Percentiles rank a stretch among this genome's conserved stretches.
Conservation (phyloP, 2,888 invertebrate genomes). For the Drosophila fungiperda region DNA sequence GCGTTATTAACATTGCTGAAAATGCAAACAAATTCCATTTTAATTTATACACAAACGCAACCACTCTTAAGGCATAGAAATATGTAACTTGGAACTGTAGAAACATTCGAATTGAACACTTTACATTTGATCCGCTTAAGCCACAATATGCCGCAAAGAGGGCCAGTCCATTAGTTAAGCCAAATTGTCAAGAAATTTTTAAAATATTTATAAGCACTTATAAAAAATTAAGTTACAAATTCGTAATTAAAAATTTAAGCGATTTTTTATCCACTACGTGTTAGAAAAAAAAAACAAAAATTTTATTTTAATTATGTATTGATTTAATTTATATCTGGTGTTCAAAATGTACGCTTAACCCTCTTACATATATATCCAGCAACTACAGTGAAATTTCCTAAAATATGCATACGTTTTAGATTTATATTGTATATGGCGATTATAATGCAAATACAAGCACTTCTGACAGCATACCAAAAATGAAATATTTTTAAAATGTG, state of each 20-base stretch:
- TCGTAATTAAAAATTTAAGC: background rate
- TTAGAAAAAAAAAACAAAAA: background rate
- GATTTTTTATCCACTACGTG: too few species aligned
- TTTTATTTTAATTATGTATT: background rate
- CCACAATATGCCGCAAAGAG: constrained; percentile 25
- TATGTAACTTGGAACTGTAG: constrained; percentile 26
- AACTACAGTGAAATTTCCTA: constrained; percentile 40
- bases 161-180: background rate
- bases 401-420: constrained; percentile 71
- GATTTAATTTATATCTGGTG: background rate
- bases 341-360: constrained; percentile 12
- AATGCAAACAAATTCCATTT: constrained; percentile 49
- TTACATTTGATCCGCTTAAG: constrained; percentile 56
- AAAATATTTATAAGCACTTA: background rate
- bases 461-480: constrained; percentile 69
- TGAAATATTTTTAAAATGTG: constrained; percentile 50
- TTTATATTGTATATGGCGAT: constrained; percentile 71
- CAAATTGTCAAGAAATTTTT: background rate
- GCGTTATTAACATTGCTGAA: constrained; percentile 21
- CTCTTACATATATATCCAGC: constrained; percentile 11
- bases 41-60: constrained; percentile 53
- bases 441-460: constrained; percentile 76
- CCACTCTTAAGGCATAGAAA: constrained; percentile 13
- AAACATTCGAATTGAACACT: constrained; percentile 69
- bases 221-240: background rate